Percentiles rank a stretch among this genome's conserved stretches.
These are phyloP conservation scores for Cnemophilus loriae DNA, from an alignment of 2,113 vertebrate genomes.

Conservation along the genomic window DNA sequence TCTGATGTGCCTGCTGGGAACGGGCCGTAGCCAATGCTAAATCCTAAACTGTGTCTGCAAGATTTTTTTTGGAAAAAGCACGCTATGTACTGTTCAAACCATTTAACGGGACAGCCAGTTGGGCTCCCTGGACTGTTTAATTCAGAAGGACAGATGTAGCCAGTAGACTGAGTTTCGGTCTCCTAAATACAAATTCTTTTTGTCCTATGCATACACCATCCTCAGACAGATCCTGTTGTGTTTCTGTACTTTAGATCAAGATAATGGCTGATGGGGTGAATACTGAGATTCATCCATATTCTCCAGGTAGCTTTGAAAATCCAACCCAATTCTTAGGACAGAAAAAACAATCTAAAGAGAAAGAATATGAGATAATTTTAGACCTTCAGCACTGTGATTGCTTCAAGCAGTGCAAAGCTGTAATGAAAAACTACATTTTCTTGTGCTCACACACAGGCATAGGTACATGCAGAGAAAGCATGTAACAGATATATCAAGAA, in stretches of 20 bases:
- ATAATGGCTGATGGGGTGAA: neutral
- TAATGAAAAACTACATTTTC: conserved; percentile 16
- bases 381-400: neutral
- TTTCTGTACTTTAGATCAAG: neutral
- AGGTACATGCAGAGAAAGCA: conserved; percentile 2
- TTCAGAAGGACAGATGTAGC: neutral
- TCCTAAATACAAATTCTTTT: neutral
- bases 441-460: neutral
- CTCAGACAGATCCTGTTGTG: neutral
- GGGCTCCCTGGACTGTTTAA: neutral
- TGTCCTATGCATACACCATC: fast-evolving
- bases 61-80: neutral
- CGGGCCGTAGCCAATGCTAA: neutral
- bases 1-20: neutral
- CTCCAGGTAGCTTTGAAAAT: conserved; percentile 1
- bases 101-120: neutral
- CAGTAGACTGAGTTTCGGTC: neutral
- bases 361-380: conserved; percentile 27
- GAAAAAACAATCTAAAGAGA: neutral
- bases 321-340: neutral
- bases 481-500: conserved; percentile 40
- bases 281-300: neutral
- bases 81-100: neutral
- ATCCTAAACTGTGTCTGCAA: neutral
- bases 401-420: conserved; percentile 9